Conservation (phyloP, 2,888 invertebrate species). For the Dexiosoma caninum region DNA sequence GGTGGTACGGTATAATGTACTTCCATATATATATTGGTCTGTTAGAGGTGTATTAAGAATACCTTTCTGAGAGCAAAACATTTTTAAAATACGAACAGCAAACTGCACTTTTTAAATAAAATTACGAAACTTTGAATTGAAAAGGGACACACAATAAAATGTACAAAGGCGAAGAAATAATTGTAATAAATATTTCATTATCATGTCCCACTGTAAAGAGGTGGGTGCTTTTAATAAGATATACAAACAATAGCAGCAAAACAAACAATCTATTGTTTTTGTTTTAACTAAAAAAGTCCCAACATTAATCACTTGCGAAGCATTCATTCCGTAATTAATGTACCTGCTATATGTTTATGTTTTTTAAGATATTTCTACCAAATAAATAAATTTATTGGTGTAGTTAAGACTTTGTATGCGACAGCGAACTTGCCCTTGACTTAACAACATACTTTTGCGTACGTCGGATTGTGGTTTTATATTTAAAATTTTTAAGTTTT, state of each 20-base stretch:
- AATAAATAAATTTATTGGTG: neutral
- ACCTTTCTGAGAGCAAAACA: too few relatives aligned
- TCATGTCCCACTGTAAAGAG: neutral
- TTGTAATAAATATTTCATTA: too few relatives aligned
- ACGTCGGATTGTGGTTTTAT: neutral
- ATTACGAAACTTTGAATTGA: too few relatives aligned
- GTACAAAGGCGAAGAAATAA: too few relatives aligned
- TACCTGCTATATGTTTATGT: conserved; percentile 9
- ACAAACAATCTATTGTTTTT: conserved; percentile 3
- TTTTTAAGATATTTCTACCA: neutral
- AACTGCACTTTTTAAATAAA: too few relatives aligned
- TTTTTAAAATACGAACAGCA: too few relatives aligned
- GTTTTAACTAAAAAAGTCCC: conserved; percentile 32
- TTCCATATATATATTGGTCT: too few relatives aligned
- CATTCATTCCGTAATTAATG: conserved; percentile 19
- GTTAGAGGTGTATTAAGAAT: too few relatives aligned
- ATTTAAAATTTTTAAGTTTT: conserved; percentile 3
- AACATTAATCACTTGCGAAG: conserved; percentile 39
- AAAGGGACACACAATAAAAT: too few relatives aligned
- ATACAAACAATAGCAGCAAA: neutral
- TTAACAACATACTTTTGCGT: conserved; percentile 33
- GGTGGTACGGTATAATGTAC: too few relatives aligned
- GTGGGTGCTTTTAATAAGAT: neutral
- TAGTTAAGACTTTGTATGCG: conserved; percentile 33
- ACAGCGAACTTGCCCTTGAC: conserved; percentile 61